Conservation (phyloP, 2,797 vertebrate genomes). For the Benthosema pterotum region DNA sequence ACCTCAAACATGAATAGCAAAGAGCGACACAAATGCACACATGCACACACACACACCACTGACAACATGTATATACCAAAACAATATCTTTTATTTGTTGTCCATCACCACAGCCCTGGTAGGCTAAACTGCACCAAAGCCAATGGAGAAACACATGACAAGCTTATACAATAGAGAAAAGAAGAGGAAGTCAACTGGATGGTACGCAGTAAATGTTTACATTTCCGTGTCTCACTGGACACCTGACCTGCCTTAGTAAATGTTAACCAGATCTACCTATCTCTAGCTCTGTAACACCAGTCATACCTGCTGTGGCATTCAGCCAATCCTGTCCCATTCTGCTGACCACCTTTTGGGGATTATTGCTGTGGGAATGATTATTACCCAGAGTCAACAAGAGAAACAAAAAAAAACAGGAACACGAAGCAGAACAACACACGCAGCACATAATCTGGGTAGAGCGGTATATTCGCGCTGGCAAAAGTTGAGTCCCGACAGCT, state of each 20-base stretch:
- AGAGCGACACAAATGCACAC: constrained; percentile 20
- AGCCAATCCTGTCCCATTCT: constrained; percentile 69
- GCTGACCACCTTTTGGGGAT: constrained; percentile 65
- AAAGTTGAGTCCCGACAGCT: constrained; percentile 65
- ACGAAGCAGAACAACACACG: constrained; percentile 68
- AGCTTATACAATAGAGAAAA: constrained; percentile 90
- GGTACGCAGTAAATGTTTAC: constrained; percentile 77
- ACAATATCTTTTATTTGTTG: constrained; percentile 99
- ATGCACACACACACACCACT: constrained; percentile 58
- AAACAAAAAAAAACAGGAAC: constrained; percentile 73
- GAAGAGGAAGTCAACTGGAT: constrained; percentile 80
- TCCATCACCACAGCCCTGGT: constrained; percentile 98
- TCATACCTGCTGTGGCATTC: constrained; percentile 65
- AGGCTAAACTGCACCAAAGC: constrained; percentile 99
- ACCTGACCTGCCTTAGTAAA: constrained; percentile 60
- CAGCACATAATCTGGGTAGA: constrained; percentile 77
- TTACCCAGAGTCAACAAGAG: constrained; percentile 80
- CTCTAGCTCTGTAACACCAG: constrained; percentile 73
- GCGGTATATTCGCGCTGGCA: constrained; percentile 68
- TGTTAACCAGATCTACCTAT: constrained; percentile 68
- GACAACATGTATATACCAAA: constrained; percentile 82
- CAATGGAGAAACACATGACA: constrained; percentile 99
- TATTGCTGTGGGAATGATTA: constrained; percentile 81
- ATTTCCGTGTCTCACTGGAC: constrained; percentile 66
- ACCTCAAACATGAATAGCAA: constrained; percentile 22